Percentiles rank a stretch among this genome's conserved stretches.
These are phyloP conservation scores for Apodemus agrarius DNA, from an alignment of 2,797 vertebrate genomes.

Conservation along the genomic window DNA sequence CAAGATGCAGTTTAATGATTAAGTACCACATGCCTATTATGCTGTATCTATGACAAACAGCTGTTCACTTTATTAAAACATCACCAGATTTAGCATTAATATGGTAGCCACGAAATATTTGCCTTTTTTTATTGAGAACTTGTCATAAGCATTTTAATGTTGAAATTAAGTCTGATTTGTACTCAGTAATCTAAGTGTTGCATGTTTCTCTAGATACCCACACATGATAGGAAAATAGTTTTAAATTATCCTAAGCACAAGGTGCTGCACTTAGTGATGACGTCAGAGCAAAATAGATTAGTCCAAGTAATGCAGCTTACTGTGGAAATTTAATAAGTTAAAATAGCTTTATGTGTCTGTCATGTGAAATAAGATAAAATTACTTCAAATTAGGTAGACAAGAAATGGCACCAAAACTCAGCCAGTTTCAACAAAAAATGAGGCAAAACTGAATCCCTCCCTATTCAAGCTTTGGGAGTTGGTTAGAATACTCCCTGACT, in stretches of 20 bases:
- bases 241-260: neutral
- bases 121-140: slow-evolving; percentile 22
- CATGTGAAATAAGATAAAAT: neutral
- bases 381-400: neutral
- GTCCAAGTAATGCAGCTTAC: neutral
- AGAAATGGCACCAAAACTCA: neutral
- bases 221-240: neutral
- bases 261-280: neutral
- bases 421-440: neutral
- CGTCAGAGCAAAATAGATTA: neutral
- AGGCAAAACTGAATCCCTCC: neutral
- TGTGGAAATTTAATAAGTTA: neutral
- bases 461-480: neutral
- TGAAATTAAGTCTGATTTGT: slow-evolving; percentile 6
- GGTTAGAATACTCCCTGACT: neutral
- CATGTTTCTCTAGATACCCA: neutral
- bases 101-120: slow-evolving; percentile 3
- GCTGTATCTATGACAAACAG: slow-evolving; percentile 50
- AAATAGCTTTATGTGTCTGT: neutral
- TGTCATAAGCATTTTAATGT: neutral
- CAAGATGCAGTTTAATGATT: slow-evolving; percentile 56
- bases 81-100: slow-evolving; percentile 40
- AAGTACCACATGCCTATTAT: neutral
- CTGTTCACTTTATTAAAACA: slow-evolving; percentile 49
- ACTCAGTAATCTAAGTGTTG: neutral